phyloP scores from a whole-genome alignment of 2,113 vertebrate genomes.

The Lamprologus ornatipinnis region DNA sequence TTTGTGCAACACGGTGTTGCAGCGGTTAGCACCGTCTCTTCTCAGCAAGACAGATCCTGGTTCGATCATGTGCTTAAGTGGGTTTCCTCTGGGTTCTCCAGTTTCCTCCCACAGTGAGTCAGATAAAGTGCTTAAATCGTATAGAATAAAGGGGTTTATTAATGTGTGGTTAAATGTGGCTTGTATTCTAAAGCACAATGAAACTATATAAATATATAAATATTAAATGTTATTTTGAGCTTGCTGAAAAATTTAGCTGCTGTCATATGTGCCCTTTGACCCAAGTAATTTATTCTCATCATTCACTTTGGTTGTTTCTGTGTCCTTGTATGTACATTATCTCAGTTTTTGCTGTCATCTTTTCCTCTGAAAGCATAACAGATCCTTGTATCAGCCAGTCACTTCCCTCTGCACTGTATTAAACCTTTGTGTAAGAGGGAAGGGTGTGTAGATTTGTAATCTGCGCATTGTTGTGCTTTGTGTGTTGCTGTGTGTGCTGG shows the following conservation, averaged over 20 bases:
- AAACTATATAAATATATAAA: background rate
- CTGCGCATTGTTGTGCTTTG: background rate
- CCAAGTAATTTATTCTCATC: background rate
- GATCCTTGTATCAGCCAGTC: slow-evolving; percentile 30
- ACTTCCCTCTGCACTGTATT: slow-evolving; percentile 8
- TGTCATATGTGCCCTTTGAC: background rate
- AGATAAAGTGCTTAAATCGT: background rate
- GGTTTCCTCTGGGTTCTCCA: background rate
- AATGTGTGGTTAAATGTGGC: background rate
- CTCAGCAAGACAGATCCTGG: background rate
- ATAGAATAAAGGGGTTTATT: background rate
- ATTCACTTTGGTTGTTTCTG: background rate
- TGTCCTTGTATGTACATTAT: background rate
- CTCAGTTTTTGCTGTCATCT: background rate
- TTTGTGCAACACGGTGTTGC: background rate
- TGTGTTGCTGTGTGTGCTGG: background rate
- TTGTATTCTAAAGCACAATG: background rate
- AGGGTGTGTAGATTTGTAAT: background rate
- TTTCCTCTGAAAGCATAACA: slow-evolving; percentile 16
- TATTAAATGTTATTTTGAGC: background rate
- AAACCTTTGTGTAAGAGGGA: background rate
- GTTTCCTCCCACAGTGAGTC: background rate
- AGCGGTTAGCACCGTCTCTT: background rate
- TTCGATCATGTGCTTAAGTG: background rate
- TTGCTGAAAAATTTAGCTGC: background rate